Conservation (phyloP, 2,888 invertebrate species). For the Cantharis lateralis region DNA sequence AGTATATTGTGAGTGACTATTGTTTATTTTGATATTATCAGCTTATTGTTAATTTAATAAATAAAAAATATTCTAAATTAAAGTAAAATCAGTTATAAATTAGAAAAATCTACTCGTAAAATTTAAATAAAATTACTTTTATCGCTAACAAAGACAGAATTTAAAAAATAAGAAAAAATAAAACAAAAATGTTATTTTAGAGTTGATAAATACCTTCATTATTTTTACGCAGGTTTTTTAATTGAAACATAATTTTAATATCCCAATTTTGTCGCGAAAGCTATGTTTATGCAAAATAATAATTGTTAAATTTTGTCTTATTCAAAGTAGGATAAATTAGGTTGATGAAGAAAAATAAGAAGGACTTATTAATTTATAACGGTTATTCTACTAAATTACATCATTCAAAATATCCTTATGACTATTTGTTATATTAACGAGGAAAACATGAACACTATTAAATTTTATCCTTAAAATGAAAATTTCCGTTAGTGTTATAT, state of each 20-base stretch:
- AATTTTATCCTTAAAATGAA: neutral
- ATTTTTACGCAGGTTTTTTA: neutral
- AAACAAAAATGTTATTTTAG: neutral
- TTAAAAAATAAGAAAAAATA: neutral
- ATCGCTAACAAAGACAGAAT: neutral
- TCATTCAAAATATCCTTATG: neutral
- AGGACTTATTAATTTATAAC: neutral
- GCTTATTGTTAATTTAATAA: too few species aligned
- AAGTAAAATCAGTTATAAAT: too few species aligned
- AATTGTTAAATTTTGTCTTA: neutral
- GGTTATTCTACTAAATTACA: neutral
- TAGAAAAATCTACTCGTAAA: too few species aligned
- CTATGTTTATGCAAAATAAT: neutral
- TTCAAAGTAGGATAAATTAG: neutral
- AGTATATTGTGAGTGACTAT: too few species aligned
- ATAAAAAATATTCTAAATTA: too few species aligned
- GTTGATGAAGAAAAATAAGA: neutral
- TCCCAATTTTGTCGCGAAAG: neutral
- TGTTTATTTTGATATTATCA: too few species aligned
- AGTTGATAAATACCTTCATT: slow-evolving; percentile 2
- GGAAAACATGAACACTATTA: neutral
- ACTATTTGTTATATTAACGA: neutral
- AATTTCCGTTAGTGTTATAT: neutral
- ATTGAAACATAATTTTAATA: slow-evolving; percentile 2
- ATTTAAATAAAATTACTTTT: neutral